Evolutionary conservation across 2,888 invertebrate species (phyloP).

Genomic region (Synergus japonicus): DNA sequence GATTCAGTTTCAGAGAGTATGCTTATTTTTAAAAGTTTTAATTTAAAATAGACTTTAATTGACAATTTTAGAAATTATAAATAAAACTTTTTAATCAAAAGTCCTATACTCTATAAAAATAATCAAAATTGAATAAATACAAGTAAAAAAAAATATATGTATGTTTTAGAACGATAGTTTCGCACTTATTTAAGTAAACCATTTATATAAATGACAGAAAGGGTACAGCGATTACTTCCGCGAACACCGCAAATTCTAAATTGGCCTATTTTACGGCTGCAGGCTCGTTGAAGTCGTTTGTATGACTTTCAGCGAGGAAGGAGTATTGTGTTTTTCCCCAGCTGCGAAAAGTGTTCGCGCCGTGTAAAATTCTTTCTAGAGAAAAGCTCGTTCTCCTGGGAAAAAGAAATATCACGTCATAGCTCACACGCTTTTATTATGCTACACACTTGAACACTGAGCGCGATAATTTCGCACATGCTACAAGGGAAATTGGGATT

Average conservation of each 20-base stretch:
- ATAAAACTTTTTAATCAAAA: no score
- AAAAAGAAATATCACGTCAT: conserved; percentile 46
- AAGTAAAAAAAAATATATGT: not conserved
- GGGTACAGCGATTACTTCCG: conserved; percentile 1
- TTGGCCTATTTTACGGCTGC: conserved; percentile 36
- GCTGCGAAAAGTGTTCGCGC: conserved; percentile 23
- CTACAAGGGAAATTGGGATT: conserved; percentile 52
- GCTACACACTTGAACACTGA: conserved; percentile 53
- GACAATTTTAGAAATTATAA: no score
- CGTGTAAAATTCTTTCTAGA: conserved; percentile 32
- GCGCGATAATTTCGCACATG: conserved; percentile 58
- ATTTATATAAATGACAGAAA: not conserved
- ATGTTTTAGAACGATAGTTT: not conserved
- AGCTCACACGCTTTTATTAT: conserved; percentile 56
- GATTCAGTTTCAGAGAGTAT: no score
- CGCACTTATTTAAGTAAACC: not conserved
- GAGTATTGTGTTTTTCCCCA: conserved; percentile 30
- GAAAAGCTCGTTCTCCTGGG: conserved; percentile 34
- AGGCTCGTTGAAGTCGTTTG: conserved; percentile 31
- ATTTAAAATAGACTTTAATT: no score
- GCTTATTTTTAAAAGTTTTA: no score
- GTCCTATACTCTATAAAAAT: no score
- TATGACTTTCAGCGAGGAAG: conserved; percentile 28
- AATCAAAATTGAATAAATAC: not conserved
- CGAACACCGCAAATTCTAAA: conserved; percentile 35